These are phyloP conservation scores for Drosophila nasuta DNA, from an alignment of 1,140 invertebrate genomes.

Conservation along the genomic window DNA sequence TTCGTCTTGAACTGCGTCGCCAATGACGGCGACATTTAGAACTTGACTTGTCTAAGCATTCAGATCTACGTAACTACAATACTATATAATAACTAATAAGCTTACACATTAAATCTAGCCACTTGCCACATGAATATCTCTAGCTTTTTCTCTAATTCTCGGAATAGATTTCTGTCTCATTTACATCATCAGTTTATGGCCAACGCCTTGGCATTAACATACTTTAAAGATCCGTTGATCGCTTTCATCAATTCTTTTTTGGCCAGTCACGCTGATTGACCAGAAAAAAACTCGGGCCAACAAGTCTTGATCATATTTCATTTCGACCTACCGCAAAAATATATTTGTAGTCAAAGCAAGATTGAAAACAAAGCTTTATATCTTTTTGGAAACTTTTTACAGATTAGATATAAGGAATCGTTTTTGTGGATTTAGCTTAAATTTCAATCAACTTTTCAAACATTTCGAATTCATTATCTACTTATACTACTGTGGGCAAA, in stretches of 20 bases:
- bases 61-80: conserved; percentile 28
- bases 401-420: no score
- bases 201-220: conserved; percentile 9
- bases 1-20: conserved; percentile 70
- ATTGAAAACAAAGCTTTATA: background rate
- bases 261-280: conserved; percentile 30
- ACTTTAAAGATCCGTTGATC: background rate
- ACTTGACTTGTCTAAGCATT: conserved; percentile 55
- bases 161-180: background rate
- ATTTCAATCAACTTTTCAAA: no score
- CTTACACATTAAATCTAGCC: conserved; percentile 33
- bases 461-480: no score
- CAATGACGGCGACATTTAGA: conserved; percentile 71
- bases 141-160: background rate
- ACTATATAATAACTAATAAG: conserved; percentile 39
- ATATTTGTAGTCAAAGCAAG: conserved; percentile 17
- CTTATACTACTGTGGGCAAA: no score
- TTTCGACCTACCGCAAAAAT: conserved; percentile 46
- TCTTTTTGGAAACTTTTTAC: no score
- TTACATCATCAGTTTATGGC: conserved; percentile 7
- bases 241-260: conserved; percentile 1
- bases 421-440: no score
- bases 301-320: background rate
- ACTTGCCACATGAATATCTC: conserved; percentile 3
- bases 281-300: conserved; percentile 1